phyloP scores from a whole-genome alignment of 1,140 invertebrate genomes.

The Drosophila lacertosa region DNA sequence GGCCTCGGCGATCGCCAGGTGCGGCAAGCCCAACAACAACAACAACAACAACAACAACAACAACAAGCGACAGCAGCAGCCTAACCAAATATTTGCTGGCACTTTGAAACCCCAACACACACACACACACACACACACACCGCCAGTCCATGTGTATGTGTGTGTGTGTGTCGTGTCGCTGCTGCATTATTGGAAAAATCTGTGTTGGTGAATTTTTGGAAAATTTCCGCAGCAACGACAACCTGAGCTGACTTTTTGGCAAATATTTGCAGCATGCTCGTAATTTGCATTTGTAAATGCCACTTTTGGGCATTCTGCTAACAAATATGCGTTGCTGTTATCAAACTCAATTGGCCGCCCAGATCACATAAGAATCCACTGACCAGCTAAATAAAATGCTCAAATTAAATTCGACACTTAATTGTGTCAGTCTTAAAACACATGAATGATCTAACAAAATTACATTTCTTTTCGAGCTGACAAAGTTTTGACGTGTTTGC shows the following conservation, averaged over 20 bases:
- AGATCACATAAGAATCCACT: background rate
- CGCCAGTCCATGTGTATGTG: background rate
- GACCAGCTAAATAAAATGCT: too few species aligned
- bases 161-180: background rate
- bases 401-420: too few species aligned
- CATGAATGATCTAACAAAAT: too few species aligned
- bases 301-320: background rate
- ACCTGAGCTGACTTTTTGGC: slow-evolving; percentile 36
- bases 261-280: slow-evolving; percentile 45
- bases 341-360: background rate
- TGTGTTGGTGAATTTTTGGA: slow-evolving; percentile 38
- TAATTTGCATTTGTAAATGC: slow-evolving; percentile 16
- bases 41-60: slow-evolving; percentile 7
- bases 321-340: slow-evolving; percentile 10
- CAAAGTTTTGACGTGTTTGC: too few species aligned
- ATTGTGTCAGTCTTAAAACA: too few species aligned
- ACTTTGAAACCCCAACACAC: slow-evolving; percentile 15
- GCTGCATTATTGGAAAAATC: slow-evolving; percentile 10
- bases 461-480: too few species aligned
- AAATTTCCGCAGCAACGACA: slow-evolving; percentile 23
- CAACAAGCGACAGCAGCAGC: slow-evolving; percentile 1
- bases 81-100: slow-evolving; percentile 50
- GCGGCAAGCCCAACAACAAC: background rate
- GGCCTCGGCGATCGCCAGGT: slow-evolving; percentile 27
- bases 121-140: too few species aligned